Conservation (phyloP, 2,113 vertebrate genomes). For the Oryzias curvinotus region DNA sequence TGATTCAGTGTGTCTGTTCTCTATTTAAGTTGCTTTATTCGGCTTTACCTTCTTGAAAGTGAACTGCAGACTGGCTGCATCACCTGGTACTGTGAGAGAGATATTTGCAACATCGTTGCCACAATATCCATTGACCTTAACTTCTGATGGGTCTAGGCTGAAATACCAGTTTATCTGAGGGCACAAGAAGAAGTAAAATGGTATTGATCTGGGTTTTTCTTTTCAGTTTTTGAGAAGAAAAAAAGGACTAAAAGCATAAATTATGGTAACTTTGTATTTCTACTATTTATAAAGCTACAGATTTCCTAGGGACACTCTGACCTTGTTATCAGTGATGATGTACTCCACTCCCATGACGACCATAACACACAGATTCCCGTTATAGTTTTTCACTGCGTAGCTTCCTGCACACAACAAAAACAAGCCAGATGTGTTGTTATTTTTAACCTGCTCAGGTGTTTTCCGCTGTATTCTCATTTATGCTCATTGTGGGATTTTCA, state of each 20-base stretch:
- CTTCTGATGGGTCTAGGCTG: slow-evolving; percentile 76
- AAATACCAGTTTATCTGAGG: slow-evolving; percentile 72
- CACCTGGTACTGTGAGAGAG: slow-evolving; percentile 71
- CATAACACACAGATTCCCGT: slow-evolving; percentile 77
- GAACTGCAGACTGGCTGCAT: slow-evolving; percentile 77
- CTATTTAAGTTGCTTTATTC: not conserved
- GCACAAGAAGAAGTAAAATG: slow-evolving; percentile 33
- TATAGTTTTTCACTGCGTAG: slow-evolving; percentile 65
- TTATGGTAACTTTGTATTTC: no score
- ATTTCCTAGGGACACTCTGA: slow-evolving; percentile 14
- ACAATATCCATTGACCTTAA: slow-evolving; percentile 76
- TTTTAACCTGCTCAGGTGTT: no score
- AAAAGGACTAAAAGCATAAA: no score
- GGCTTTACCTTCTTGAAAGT: slow-evolving; percentile 82
- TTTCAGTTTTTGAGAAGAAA: no score
- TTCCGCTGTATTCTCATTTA: no score
- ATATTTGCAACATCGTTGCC: slow-evolving; percentile 59
- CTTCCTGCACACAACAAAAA: slow-evolving; percentile 53
- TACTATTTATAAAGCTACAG: no score
- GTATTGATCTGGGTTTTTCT: not conserved
- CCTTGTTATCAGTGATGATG: slow-evolving; percentile 61
- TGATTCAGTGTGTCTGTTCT: not conserved
- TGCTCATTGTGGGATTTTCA: no score
- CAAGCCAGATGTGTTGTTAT: not conserved
- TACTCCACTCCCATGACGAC: slow-evolving; percentile 78